phyloP scores from a whole-genome alignment of 2,113 vertebrate genomes.

The Corvus cornix region DNA sequence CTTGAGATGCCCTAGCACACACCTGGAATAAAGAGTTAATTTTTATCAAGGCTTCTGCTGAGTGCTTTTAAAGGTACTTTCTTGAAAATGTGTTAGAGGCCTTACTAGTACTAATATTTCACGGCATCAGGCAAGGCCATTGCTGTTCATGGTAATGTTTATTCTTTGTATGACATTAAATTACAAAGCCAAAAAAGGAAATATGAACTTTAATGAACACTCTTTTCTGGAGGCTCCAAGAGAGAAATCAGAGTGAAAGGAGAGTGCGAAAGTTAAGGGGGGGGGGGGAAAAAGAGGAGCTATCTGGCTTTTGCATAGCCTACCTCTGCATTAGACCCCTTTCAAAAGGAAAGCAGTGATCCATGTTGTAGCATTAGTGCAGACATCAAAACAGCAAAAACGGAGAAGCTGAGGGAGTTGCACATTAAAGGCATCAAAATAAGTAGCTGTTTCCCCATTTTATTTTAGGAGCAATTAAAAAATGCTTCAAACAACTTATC shows the following conservation, averaged over 20 bases:
- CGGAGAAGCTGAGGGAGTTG: background rate
- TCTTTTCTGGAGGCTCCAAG: background rate
- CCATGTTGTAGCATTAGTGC: background rate
- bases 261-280: background rate
- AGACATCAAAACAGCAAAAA: background rate
- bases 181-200: background rate
- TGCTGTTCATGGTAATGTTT: background rate
- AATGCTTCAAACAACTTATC: background rate
- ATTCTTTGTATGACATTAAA: background rate
- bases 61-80: background rate
- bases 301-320: background rate
- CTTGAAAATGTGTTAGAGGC: background rate
- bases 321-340: background rate
- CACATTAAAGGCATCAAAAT: background rate
- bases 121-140: background rate
- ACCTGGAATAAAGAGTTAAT: background rate
- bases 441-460: background rate
- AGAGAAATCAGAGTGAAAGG: background rate
- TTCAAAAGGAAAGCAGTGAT: background rate
- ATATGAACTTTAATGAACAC: background rate
- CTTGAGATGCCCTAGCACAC: background rate
- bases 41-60: background rate
- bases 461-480: background rate
- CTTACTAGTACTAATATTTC: background rate
- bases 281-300: fast-evolving